phyloP scores from a whole-genome alignment of 2,888 invertebrate species.

The Tetramorium bicarinatum region DNA sequence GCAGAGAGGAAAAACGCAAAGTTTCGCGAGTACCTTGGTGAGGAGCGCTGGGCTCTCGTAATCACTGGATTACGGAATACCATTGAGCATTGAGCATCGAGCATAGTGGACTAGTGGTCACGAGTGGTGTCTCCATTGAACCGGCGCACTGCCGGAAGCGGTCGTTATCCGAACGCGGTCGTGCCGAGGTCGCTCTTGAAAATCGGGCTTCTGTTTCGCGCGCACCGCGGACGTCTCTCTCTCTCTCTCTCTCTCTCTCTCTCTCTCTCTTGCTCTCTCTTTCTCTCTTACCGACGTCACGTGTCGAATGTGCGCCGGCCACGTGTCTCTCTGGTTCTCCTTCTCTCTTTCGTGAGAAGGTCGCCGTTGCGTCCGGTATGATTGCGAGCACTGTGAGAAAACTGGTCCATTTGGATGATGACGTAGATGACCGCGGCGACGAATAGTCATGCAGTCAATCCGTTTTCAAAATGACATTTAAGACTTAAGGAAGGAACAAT shows the following conservation, averaged over 20 bases:
- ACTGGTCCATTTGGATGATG: slow-evolving; percentile 9
- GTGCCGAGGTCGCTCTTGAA: slow-evolving; percentile 79
- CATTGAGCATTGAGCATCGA: slow-evolving; percentile 60
- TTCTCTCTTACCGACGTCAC: slow-evolving; percentile 43
- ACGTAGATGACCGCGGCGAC: background rate
- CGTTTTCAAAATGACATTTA: background rate
- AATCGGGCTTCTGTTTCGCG: slow-evolving; percentile 66
- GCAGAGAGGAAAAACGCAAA: background rate
- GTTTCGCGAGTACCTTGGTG: background rate
- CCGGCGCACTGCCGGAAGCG: slow-evolving; percentile 65
- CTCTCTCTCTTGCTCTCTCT: background rate
- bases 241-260: too few relatives aligned
- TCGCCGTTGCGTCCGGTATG: slow-evolving; percentile 7
- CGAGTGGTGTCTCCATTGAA: slow-evolving; percentile 64
- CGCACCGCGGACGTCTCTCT: slow-evolving; percentile 42
- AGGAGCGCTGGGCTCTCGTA: slow-evolving; percentile 34
- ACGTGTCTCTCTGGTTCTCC: slow-evolving; percentile 51
- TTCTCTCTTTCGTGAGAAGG: slow-evolving; percentile 36
- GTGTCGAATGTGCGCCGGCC: slow-evolving; percentile 53
- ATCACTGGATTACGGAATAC: slow-evolving; percentile 62
- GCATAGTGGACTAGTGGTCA: slow-evolving; percentile 15
- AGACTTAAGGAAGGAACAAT: background rate
- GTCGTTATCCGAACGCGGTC: slow-evolving; percentile 73
- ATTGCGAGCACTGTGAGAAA: slow-evolving; percentile 31
- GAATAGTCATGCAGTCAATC: background rate